Conservation (phyloP, 2,113 vertebrate species). For the Eulemur macaco region DNA sequence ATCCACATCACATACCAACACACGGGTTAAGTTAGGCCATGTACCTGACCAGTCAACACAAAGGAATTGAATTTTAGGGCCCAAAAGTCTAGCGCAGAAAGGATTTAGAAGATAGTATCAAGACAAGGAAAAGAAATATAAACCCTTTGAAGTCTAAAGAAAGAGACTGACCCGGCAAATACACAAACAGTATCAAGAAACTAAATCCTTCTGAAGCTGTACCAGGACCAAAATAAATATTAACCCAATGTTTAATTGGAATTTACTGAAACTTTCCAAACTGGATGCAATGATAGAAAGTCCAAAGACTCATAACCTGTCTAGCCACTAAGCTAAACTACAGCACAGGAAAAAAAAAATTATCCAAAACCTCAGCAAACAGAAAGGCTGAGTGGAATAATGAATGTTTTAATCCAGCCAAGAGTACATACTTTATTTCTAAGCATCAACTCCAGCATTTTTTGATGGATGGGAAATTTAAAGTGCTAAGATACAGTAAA, state of each 20-base stretch:
- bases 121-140: constrained; percentile 52
- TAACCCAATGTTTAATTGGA: constrained; percentile 72
- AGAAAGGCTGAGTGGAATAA: constrained; percentile 75
- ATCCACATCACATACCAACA: not conserved
- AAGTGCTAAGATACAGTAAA: constrained; percentile 59
- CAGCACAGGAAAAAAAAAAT: constrained; percentile 62
- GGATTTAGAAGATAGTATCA: constrained; percentile 59
- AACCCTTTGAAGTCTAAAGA: constrained; percentile 12
- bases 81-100: constrained; percentile 40
- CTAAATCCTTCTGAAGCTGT: constrained; percentile 65
- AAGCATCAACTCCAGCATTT: constrained; percentile 60
- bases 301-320: constrained; percentile 64
- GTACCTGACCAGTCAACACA: not conserved
- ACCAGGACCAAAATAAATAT: constrained; percentile 69
- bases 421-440: constrained; percentile 67
- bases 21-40: not conserved
- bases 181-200: constrained; percentile 39
- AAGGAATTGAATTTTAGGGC: not conserved
- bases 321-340: constrained; percentile 66
- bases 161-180: constrained; percentile 61
- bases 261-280: constrained; percentile 67
- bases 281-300: constrained; percentile 73
- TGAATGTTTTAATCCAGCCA: constrained; percentile 71
- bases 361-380: constrained; percentile 77
- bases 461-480: constrained; percentile 66